A percentile compares a stretch with the other conserved stretches of the same genome.
phyloP scores from a whole-genome alignment of 2,113 vertebrate genomes.

The Corvus hawaiiensis region DNA sequence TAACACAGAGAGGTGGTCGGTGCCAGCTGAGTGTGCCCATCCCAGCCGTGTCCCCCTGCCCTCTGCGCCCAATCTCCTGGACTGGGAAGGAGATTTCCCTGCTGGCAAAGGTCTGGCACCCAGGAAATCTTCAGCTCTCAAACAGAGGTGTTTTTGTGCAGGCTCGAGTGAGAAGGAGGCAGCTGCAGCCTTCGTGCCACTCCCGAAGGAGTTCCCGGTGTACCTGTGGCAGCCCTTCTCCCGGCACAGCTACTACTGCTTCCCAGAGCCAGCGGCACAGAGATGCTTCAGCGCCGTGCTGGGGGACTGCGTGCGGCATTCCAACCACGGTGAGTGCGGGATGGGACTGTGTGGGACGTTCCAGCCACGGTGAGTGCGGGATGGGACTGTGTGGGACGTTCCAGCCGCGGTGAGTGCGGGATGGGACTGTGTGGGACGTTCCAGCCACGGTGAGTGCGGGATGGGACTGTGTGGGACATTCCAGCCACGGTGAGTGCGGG shows the following conservation, averaged over 20 bases:
- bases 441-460: neutral
- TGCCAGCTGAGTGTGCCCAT: neutral
- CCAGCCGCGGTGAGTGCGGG: neutral
- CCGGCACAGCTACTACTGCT: conserved; percentile 86
- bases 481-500: too few relatives aligned
- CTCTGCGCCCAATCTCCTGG: accelerated
- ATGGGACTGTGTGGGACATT: accelerated
- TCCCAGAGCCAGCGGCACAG: conserved; percentile 66
- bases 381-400: neutral
- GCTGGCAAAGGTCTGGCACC: neutral
- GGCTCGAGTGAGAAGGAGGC: conserved; percentile 76
- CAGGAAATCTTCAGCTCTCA: neutral
- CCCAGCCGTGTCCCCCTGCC: neutral
- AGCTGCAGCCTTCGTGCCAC: conserved; percentile 66
- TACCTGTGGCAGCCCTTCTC: conserved; percentile 87
- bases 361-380: accelerated
- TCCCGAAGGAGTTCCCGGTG: conserved; percentile 82
- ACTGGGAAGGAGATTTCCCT: neutral
- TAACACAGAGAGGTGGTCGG: neutral
- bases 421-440: neutral
- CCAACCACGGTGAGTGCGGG: conserved; percentile 50
- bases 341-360: accelerated
- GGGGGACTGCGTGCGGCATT: conserved; percentile 83
- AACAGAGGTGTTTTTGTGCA: neutral
- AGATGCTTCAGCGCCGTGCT: conserved; percentile 74